Conservation (phyloP, 2,113 vertebrate species). For the Leptobrachium ailaonicum region DNA sequence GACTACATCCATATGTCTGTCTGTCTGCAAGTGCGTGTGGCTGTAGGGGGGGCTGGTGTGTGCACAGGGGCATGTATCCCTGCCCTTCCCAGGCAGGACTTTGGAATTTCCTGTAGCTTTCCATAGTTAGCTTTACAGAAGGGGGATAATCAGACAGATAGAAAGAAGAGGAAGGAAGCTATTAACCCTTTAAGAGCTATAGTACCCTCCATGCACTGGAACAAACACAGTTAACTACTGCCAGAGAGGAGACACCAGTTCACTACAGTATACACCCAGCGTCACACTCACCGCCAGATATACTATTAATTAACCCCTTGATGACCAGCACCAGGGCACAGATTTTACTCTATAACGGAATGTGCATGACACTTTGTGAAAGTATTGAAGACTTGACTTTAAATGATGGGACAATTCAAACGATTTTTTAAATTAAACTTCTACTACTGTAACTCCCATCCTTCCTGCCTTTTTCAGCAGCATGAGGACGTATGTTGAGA, state of each 20-base stretch:
- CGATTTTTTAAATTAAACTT: too few species aligned
- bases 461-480: too few species aligned
- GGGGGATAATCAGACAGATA: constrained; percentile 22
- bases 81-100: constrained; percentile 41
- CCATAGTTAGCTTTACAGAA: constrained; percentile 20
- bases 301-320: too few species aligned
- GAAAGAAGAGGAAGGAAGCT: constrained; percentile 1
- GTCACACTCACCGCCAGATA: too few species aligned
- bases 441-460: too few species aligned
- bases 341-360: too few species aligned
- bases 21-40: constrained; percentile 28
- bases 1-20: constrained; percentile 42
- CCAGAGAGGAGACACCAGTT: not conserved
- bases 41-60: constrained; percentile 16
- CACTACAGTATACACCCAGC: too few species aligned
- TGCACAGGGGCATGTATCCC: constrained; percentile 6
- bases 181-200: constrained; percentile 18
- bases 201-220: not conserved
- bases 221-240: not conserved
- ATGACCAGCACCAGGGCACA: too few species aligned
- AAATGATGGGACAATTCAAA: too few species aligned
- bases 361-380: too few species aligned
- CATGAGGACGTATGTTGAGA: too few species aligned
- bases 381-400: too few species aligned
- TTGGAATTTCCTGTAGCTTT: constrained; percentile 48